Evolutionary conservation across 1,140 invertebrate genomes (phyloP).

Genomic region (Panulirus ornatus): DNA sequence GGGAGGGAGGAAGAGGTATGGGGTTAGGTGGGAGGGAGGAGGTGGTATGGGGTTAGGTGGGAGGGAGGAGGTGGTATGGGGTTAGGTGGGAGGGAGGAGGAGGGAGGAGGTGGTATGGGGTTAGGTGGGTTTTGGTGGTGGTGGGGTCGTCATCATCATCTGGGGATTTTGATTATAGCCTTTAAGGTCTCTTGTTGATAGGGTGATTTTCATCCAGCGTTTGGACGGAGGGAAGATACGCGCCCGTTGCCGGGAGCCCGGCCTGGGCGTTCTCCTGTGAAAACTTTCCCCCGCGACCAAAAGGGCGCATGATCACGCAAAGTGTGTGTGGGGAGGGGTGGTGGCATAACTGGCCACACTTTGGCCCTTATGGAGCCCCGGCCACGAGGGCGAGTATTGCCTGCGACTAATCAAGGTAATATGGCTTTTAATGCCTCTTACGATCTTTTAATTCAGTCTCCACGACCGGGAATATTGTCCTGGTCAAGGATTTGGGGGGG

Average conservation of each 20-base stretch:
- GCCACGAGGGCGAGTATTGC: neutral
- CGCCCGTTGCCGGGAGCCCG: too few species aligned
- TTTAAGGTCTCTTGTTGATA: neutral
- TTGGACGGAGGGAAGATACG: too few species aligned
- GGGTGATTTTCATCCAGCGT: neutral
- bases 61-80: too few species aligned
- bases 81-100: too few species aligned
- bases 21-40: too few species aligned
- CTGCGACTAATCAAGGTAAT: neutral
- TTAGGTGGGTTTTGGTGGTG: too few species aligned
- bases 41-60: too few species aligned
- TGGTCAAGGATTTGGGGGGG: neutral
- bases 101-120: too few species aligned
- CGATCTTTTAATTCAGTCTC: neutral
- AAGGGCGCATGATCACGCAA: neutral
- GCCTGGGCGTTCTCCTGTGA: neutral
- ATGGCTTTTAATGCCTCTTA: neutral
- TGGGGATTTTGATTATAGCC: too few species aligned
- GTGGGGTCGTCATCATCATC: too few species aligned
- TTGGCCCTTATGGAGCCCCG: neutral
- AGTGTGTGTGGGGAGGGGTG: neutral
- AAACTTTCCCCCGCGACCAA: neutral
- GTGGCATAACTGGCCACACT: neutral
- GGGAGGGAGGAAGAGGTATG: too few species aligned
- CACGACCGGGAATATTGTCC: neutral